Base-by-base conservation (phyloP, 2,797 vertebrate species). In the Hoplostethus mediterraneus region DNA sequence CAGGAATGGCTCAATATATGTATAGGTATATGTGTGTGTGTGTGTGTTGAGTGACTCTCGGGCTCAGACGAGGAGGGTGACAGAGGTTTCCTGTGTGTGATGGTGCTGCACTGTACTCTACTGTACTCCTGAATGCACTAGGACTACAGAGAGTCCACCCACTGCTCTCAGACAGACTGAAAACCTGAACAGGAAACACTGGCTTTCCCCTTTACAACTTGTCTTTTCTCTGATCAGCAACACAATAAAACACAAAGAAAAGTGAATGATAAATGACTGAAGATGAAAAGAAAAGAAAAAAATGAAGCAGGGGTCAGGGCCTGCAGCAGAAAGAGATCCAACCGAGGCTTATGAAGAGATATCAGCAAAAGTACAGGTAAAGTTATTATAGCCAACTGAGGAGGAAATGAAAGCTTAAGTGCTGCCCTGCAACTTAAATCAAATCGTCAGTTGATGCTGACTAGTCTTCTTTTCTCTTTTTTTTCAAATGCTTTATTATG, bases 1-100 rank as follows among this genome's bases (percentile, higher is more conserved):
- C 64, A 85, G 71, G 64, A 60, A 80, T 56, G 70, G 17, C 54
- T 69, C 44, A 45, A 73, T 12, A 13, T 47, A 33, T 17, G 17
- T 66, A 3, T 30, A 36, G 33, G 59, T 58, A 61, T 40, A 30
- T 61, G 38, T 42, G 17, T 42, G 17, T 42, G 38, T 33, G 53
- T 62, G 64, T 47, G 63, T 16, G 63, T 52, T 51, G 71, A 69
- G 73, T 56, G 79, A 69, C 55, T 71, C 38, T 60, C 48, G 48
- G 48, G 52, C 30, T 69, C 44, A 7, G 40, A 63, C 45, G 21
- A 53, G 62, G 45, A 44, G 42, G 14, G 33, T 71, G 77, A 79
- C 54, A 75, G 38, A 57, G 45, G 63, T 58, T 65, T 65, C 47
- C 79, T 85, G 73, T 74, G 51, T 53, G 68, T 66, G 66, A 78